Conservation (phyloP, 37 sponge, comb jelly and placozoan genomes). For the Halichondria panicea region DNA sequence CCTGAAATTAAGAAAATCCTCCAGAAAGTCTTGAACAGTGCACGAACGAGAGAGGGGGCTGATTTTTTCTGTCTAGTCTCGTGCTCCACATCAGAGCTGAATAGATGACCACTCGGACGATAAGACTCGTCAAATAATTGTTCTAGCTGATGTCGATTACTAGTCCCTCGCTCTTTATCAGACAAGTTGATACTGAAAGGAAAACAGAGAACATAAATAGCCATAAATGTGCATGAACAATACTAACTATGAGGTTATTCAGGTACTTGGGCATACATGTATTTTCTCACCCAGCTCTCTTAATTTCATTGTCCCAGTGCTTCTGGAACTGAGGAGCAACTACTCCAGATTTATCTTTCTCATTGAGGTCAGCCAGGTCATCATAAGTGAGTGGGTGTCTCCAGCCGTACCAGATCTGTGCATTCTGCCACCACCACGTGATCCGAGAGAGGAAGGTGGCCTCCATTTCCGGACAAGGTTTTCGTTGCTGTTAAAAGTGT, state of each 20-base stretch:
- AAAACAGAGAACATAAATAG: too few relatives aligned
- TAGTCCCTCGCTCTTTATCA: too few relatives aligned
- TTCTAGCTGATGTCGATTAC: too few relatives aligned
- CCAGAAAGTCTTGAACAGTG: conserved; percentile 71
- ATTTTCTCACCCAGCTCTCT: conserved; percentile 61
- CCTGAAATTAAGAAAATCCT: conserved; percentile 53
- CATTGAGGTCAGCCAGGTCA: conserved; percentile 73
- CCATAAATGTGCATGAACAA: too few relatives aligned
- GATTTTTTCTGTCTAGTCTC: not conserved
- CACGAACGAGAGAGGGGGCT: conserved; percentile 61
- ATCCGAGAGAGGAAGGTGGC: conserved; percentile 60
- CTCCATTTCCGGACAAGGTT: conserved; percentile 37
- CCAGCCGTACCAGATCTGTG: conserved; percentile 70
- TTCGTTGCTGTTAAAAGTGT: not conserved
- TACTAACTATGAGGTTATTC: too few relatives aligned
- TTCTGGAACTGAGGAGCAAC: conserved; percentile 61
- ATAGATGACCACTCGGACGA: too few relatives aligned
- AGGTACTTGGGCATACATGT: too few relatives aligned
- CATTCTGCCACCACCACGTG: conserved; percentile 84
- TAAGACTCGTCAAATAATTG: too few relatives aligned
- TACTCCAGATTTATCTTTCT: conserved; percentile 44
- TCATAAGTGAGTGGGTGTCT: conserved; percentile 45
- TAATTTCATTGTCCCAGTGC: conserved; percentile 63
- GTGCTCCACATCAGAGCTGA: too few relatives aligned
- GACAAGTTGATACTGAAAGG: too few relatives aligned